A percentile compares a stretch with the other conserved stretches of the same genome.
Conservation (phyloP, 2,888 invertebrate genomes). For the Epirrita christyi region DNA sequence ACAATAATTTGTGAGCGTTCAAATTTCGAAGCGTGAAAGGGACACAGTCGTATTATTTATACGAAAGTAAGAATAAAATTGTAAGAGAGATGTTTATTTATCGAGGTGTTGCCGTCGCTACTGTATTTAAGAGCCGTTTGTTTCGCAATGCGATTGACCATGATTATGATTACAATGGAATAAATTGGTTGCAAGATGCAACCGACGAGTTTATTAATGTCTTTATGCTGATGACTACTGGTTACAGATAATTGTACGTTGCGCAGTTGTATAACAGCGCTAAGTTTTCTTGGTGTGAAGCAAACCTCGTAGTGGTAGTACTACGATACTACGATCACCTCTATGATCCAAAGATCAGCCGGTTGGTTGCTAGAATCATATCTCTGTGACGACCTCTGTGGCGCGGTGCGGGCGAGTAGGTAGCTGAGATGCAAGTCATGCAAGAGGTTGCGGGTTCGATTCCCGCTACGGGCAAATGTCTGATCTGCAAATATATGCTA, state of each 20-base stretch:
- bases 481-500: too few species aligned
- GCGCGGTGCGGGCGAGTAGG: too few species aligned
- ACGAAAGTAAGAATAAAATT: conserved; percentile 71
- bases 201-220: conserved; percentile 49
- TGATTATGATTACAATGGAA: conserved; percentile 62
- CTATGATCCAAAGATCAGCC: neutral
- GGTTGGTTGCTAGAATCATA: too few species aligned
- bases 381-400: too few species aligned
- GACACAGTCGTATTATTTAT: conserved; percentile 65
- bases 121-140: conserved; percentile 69
- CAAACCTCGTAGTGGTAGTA: neutral
- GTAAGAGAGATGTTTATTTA: conserved; percentile 79
- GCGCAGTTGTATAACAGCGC: conserved; percentile 25
- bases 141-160: conserved; percentile 59
- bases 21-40: conserved; percentile 74
- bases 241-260: conserved; percentile 21
- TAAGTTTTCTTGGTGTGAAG: neutral
- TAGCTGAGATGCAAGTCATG: too few species aligned
- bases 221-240: conserved; percentile 32
- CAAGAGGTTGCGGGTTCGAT: too few species aligned
- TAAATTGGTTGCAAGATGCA: conserved; percentile 63
- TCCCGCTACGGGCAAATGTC: too few species aligned
- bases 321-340: neutral
- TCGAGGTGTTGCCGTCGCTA: conserved; percentile 64
- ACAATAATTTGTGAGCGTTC: conserved; percentile 81